Conservation (phyloP, 1,140 invertebrate genomes). For the Tetraneura akinire region DNA sequence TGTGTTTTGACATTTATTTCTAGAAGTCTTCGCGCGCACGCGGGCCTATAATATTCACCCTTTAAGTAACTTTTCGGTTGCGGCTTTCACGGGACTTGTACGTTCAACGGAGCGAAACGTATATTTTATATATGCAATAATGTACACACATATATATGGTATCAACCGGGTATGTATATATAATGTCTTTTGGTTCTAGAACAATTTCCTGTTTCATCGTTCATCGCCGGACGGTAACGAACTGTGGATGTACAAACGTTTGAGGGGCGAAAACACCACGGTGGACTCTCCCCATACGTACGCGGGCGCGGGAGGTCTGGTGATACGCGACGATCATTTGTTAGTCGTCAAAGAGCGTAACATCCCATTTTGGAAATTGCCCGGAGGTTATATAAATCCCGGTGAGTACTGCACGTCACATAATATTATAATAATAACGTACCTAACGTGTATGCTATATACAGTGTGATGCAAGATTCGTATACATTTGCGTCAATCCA, state of each 20-base stretch:
- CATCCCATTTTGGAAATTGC: constrained; percentile 78
- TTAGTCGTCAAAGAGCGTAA: constrained; percentile 53
- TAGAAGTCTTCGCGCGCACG: too few species aligned
- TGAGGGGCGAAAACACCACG: constrained; percentile 4
- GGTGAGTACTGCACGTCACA: too few species aligned
- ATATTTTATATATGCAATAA: constrained; percentile 14
- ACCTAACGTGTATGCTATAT: too few species aligned
- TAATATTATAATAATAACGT: not conserved
- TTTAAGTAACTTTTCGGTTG: not conserved
- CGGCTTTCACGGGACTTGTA: constrained; percentile 25
- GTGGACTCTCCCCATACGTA: constrained; percentile 36
- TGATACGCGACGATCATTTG: constrained; percentile 40
- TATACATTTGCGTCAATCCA: too few species aligned
- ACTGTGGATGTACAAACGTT: constrained; percentile 50
- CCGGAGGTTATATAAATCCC: constrained; percentile 86
- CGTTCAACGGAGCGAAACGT: not conserved
- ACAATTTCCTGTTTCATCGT: constrained; percentile 49
- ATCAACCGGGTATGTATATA: too few species aligned
- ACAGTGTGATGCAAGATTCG: too few species aligned
- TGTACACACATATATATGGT: too few species aligned
- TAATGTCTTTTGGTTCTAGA: constrained; percentile 34
- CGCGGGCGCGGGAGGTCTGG: constrained; percentile 25
- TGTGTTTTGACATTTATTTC: too few species aligned
- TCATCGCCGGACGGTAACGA: constrained; percentile 47
- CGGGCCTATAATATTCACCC: too few species aligned